These are phyloP conservation scores for Choloepus didactylus DNA, from an alignment of 2,797 vertebrate species.

Conservation along the genomic window DNA sequence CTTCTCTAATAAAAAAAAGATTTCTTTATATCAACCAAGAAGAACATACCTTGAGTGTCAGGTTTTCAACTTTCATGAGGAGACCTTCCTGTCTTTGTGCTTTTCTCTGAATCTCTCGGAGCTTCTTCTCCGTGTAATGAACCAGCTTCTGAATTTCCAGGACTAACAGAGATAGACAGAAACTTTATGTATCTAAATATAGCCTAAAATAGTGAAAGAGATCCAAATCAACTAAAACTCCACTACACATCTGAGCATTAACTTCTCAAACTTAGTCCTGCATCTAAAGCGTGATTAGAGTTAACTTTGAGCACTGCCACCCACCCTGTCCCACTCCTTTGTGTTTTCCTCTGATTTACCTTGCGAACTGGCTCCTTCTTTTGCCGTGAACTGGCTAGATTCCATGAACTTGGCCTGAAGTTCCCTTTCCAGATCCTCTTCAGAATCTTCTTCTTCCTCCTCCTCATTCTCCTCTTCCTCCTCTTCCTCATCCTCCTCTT, in stretches of 20 bases:
- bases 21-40: constrained; percentile 2
- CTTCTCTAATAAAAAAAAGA: too few species aligned
- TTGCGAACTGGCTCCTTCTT: constrained; percentile 91
- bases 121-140: constrained; percentile 92
- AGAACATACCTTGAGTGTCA: constrained; percentile 91
- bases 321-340: neutral
- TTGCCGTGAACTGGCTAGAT: constrained; percentile 90
- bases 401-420: constrained; percentile 93
- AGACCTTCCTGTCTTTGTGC: constrained; percentile 96
- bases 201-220: neutral
- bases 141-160: constrained; percentile 95
- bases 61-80: constrained; percentile 96
- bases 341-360: constrained; percentile 69
- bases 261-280: constrained; percentile 38
- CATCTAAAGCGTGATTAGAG: neutral
- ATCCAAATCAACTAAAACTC: constrained; percentile 46
- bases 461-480: neutral
- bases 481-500: accelerated
- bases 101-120: constrained; percentile 93
- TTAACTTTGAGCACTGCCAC: neutral
- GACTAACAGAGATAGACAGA: constrained; percentile 84
- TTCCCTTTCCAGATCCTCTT: constrained; percentile 94
- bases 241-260: neutral
- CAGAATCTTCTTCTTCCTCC: constrained; percentile 67
- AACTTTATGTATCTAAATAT: constrained; percentile 38